A percentile compares a stretch with the other conserved stretches of the same genome.
These are phyloP conservation scores for Drosophila prosaltans DNA, from an alignment of 1,140 invertebrate species.

Conservation along the genomic window DNA sequence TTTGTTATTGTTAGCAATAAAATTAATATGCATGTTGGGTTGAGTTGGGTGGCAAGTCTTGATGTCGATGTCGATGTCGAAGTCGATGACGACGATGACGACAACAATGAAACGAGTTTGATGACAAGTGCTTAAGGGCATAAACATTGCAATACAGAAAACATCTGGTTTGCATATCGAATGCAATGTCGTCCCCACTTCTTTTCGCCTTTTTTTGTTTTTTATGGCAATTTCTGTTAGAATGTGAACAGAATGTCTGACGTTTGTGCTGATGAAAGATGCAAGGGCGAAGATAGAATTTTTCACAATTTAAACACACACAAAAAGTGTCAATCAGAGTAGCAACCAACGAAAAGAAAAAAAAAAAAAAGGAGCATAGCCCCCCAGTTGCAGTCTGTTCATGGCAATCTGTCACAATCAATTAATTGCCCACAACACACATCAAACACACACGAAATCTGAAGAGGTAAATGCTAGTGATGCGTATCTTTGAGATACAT, in stretches of 20 bases:
- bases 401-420: conserved; percentile 76
- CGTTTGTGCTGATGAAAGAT: not conserved
- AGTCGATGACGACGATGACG: conserved; percentile 38
- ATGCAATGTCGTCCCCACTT: conserved; percentile 13
- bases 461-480: conserved; percentile 47
- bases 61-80: conserved; percentile 19
- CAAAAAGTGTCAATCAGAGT: conserved; percentile 64
- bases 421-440: conserved; percentile 76
- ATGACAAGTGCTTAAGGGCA: conserved; percentile 57
- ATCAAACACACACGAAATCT: conserved; percentile 55
- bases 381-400: conserved; percentile 26
- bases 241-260: conserved; percentile 49
- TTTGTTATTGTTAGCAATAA: conserved; percentile 77
- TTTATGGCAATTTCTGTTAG: conserved; percentile 41
- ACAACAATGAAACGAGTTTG: conserved; percentile 60
- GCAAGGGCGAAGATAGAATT: conserved; percentile 30
- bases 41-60: too few species aligned
- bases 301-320: conserved; percentile 78
- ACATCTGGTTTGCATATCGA: conserved; percentile 75
- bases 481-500: conserved; percentile 56
- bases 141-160: conserved; percentile 36
- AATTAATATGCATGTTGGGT: conserved; percentile 70
- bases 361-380: conserved; percentile 13
- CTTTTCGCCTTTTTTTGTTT: conserved; percentile 24
- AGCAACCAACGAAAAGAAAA: not conserved